Percentiles rank a stretch among this genome's conserved stretches.
Evolutionary conservation across 2,113 vertebrate genomes (phyloP).

Genomic region (Menidia beryllina): DNA sequence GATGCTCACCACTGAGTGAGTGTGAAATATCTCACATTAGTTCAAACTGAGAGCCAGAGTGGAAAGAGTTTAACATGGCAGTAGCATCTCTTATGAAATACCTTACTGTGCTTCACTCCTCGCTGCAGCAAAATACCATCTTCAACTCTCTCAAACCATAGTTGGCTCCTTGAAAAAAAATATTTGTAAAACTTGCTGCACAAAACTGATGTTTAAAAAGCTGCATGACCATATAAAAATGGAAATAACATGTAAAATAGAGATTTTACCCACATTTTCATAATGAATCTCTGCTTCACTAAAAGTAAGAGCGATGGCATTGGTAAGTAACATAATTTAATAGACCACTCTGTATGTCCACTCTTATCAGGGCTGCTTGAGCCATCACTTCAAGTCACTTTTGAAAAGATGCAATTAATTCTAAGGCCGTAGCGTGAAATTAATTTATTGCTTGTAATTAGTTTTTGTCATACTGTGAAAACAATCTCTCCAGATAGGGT

Average conservation of each 20-base stretch:
- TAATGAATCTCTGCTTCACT: constrained; percentile 19
- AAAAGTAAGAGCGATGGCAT: constrained; percentile 31
- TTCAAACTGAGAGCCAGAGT: constrained; percentile 29
- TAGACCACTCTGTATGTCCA: constrained; percentile 63
- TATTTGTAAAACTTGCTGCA: not conserved
- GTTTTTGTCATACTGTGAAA: constrained; percentile 79
- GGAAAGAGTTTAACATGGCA: constrained; percentile 1
- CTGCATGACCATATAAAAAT: constrained; percentile 34
- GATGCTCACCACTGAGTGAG: not conserved
- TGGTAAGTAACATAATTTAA: constrained; percentile 66
- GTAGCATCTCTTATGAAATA: not conserved
- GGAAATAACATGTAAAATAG: too few species aligned
- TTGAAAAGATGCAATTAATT: constrained; percentile 80
- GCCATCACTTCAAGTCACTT: constrained; percentile 72
- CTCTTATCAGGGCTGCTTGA: constrained; percentile 67
- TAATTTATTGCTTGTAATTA: constrained; percentile 83
- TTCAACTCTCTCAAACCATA: not conserved
- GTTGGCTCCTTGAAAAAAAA: not conserved
- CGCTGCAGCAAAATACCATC: not conserved
- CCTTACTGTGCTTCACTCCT: not conserved
- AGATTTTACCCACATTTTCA: too few species aligned
- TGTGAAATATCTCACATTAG: constrained; percentile 61
- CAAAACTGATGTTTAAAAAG: constrained; percentile 26
- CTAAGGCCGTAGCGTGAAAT: constrained; percentile 81
- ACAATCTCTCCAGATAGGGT: constrained; percentile 72